Evolutionary conservation across 1,140 invertebrate genomes (phyloP).

Genomic region (Helicoverpa armigera): DNA sequence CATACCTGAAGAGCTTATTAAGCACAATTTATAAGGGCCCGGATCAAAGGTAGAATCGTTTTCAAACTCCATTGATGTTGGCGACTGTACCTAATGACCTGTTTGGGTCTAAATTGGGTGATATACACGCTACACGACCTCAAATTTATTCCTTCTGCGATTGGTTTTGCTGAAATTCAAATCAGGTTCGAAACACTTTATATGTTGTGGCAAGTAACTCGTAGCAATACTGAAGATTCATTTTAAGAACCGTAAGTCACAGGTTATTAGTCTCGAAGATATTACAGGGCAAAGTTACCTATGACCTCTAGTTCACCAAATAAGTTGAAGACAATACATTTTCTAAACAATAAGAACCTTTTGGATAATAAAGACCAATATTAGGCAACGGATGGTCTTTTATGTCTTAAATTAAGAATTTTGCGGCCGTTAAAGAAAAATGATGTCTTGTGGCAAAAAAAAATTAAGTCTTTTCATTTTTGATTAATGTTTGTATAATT

Average conservation of each 20-base stretch:
- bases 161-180: constrained; percentile 22
- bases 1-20: constrained; percentile 52
- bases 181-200: constrained; percentile 37
- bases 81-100: constrained; percentile 40
- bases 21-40: constrained; percentile 45
- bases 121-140: constrained; percentile 34
- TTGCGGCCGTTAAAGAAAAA: constrained; percentile 10
- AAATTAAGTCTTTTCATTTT: constrained; percentile 35
- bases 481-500: constrained; percentile 44
- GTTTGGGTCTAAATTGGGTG: constrained; percentile 40
- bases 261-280: background rate
- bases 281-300: too few relatives aligned
- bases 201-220: constrained; percentile 15
- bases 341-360: constrained; percentile 10
- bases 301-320: too few relatives aligned
- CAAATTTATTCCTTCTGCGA: constrained; percentile 10
- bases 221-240: background rate
- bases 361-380: background rate
- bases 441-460: constrained; percentile 20
- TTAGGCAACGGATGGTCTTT: background rate
- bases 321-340: background rate
- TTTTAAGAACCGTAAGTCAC: background rate
- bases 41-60: constrained; percentile 48
- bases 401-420: constrained; percentile 17
- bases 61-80: constrained; percentile 34